These are phyloP conservation scores for Arothron firmamentum DNA, from an alignment of 2,113 vertebrate species.

Conservation along the genomic window DNA sequence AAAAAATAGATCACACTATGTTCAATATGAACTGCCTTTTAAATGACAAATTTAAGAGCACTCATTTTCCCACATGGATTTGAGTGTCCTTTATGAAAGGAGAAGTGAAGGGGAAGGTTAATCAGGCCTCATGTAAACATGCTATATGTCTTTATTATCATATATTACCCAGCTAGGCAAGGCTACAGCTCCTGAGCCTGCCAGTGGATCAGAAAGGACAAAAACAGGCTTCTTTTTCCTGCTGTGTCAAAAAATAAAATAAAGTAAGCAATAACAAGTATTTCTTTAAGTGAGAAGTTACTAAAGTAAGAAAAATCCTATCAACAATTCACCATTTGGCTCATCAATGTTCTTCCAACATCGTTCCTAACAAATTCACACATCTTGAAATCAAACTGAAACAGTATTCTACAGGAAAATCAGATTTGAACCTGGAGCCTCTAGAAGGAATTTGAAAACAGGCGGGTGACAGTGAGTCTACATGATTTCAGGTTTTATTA, in stretches of 20 bases:
- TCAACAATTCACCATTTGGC: no score
- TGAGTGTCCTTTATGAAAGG: slow-evolving; percentile 1
- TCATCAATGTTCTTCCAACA: no score
- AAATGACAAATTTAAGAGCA: slow-evolving; percentile 46
- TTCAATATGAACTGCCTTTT: slow-evolving; percentile 43
- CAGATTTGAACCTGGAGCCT: background rate
- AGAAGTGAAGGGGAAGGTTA: slow-evolving; percentile 1
- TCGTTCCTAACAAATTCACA: no score
- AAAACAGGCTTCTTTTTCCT: background rate
- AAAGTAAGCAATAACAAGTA: background rate
- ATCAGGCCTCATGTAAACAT: slow-evolving; percentile 24
- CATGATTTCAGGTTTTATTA: no score
- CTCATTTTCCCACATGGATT: slow-evolving; percentile 20
- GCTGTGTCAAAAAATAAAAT: background rate
- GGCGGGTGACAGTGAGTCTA: background rate
- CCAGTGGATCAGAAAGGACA: slow-evolving; percentile 52
- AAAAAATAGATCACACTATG: slow-evolving; percentile 60
- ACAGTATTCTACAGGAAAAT: no score
- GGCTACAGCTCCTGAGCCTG: slow-evolving; percentile 62
- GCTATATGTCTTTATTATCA: slow-evolving; percentile 45
- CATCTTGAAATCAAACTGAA: no score
- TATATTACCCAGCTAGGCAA: slow-evolving; percentile 47
- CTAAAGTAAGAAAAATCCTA: background rate
- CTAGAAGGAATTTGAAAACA: background rate
- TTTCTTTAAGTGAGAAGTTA: no score